These are phyloP conservation scores for Echinops telfairi DNA, from an alignment of 2,113 vertebrate genomes.

Conservation along the genomic window DNA sequence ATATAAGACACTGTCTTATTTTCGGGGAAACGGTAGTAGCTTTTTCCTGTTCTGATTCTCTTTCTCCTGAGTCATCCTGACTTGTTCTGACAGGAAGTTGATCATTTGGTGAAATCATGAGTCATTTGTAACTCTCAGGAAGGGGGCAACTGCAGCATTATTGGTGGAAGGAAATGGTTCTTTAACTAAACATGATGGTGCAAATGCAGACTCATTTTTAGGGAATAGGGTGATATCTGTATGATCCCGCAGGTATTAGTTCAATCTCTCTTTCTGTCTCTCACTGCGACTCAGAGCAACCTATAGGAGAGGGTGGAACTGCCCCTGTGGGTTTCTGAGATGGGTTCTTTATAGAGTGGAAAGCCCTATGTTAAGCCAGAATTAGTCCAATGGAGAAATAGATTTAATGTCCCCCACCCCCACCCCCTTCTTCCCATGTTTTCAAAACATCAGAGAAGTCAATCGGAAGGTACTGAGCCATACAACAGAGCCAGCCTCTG, in stretches of 20 bases:
- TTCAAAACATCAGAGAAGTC: not conserved
- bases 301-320: too few species aligned
- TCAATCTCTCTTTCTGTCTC: too few species aligned
- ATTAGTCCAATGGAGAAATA: not conserved
- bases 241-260: not conserved
- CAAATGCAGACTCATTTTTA: not conserved
- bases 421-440: not conserved
- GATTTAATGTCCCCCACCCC: not conserved
- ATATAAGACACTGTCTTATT: too few species aligned
- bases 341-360: too few species aligned
- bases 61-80: not conserved
- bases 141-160: not conserved
- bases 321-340: too few species aligned
- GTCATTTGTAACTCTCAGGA: not conserved
- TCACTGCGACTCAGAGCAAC: too few species aligned
- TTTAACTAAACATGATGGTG: not conserved
- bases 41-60: not conserved
- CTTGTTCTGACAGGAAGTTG: constrained; percentile 42
- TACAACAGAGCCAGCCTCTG: not conserved
- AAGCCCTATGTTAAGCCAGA: too few species aligned
- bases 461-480: not conserved
- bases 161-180: constrained; percentile 7
- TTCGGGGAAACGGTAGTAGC: too few species aligned
- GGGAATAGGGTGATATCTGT: not conserved
- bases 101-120: constrained; percentile 17